phyloP scores from a whole-genome alignment of 2,888 invertebrate species.

The Muscina levida region DNA sequence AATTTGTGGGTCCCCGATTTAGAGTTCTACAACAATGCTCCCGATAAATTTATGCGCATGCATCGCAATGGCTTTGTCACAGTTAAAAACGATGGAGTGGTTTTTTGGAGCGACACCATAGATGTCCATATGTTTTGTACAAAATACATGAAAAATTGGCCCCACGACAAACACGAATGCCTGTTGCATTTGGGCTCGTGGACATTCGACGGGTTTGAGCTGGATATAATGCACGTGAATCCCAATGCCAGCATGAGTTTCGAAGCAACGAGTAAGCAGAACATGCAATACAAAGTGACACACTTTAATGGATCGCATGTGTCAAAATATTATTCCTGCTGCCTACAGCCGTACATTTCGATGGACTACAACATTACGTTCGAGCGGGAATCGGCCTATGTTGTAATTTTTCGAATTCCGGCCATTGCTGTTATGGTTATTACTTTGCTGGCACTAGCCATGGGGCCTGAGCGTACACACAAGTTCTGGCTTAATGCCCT shows the following conservation, averaged over 20 bases:
- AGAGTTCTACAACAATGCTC: conserved; percentile 84
- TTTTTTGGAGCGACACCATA: conserved; percentile 85
- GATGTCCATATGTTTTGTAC: conserved; percentile 84
- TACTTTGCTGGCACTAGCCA: conserved; percentile 82
- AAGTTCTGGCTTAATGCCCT: conserved; percentile 83
- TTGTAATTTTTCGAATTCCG: conserved; percentile 82
- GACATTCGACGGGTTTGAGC: conserved; percentile 83
- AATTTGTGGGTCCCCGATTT: conserved; percentile 90
- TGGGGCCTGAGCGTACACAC: conserved; percentile 83
- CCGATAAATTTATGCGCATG: conserved; percentile 79
- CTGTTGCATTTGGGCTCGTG: conserved; percentile 86
- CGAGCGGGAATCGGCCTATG: conserved; percentile 82
- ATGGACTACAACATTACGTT: conserved; percentile 81
- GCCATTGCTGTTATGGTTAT: conserved; percentile 82
- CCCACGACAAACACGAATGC: conserved; percentile 86
- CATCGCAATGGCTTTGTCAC: conserved; percentile 65
- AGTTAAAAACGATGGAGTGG: conserved; percentile 79
- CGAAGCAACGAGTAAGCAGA: conserved; percentile 67
- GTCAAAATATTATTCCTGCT: conserved; percentile 80
- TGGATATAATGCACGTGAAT: conserved; percentile 79
- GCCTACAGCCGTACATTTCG: conserved; percentile 82
- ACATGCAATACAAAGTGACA: conserved; percentile 76
- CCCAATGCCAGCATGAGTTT: conserved; percentile 66
- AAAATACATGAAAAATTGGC: conserved; percentile 86
- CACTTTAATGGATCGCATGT: conserved; percentile 74